phyloP scores from a whole-genome alignment of 1,140 invertebrate genomes.

The Leptopilina clavipes region DNA sequence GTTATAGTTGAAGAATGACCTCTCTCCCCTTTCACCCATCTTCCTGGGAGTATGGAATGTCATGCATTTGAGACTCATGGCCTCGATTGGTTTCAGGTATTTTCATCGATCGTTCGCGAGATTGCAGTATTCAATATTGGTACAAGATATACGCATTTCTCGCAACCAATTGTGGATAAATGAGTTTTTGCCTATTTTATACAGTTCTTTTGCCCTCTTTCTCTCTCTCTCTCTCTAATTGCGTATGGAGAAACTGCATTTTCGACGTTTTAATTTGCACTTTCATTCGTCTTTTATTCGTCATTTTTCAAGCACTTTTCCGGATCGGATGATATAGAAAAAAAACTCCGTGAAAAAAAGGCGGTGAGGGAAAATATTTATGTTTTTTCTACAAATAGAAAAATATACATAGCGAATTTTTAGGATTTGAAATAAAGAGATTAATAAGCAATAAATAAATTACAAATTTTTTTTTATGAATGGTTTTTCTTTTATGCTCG shows the following conservation, averaged over 20 bases:
- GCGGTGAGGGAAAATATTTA: neutral
- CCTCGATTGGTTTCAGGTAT: conserved; percentile 26
- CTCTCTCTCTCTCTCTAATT: neutral
- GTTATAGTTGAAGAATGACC: conserved; percentile 1
- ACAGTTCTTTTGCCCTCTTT: neutral
- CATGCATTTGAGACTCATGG: conserved; percentile 23
- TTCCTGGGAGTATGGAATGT: conserved; percentile 3
- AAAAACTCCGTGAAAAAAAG: neutral
- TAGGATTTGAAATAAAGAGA: too few species aligned
- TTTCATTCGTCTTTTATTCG: neutral
- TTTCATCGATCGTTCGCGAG: conserved; percentile 21
- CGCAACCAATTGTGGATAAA: neutral
- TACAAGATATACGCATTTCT: conserved; percentile 20
- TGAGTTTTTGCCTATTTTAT: neutral
- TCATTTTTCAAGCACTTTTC: neutral
- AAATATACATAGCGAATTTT: too few species aligned
- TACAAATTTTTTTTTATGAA: neutral
- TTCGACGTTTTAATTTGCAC: neutral
- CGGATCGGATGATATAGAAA: neutral
- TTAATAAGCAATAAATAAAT: too few species aligned
- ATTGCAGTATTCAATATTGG: conserved; percentile 33
- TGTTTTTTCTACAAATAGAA: too few species aligned
- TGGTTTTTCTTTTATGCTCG: neutral
- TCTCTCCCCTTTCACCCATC: neutral
- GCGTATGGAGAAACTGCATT: neutral